Evolutionary conservation across 2,113 vertebrate genomes (phyloP), one percentile per base, ranked within the genome.

Genomic region (Leucosticte australis): DNA sequence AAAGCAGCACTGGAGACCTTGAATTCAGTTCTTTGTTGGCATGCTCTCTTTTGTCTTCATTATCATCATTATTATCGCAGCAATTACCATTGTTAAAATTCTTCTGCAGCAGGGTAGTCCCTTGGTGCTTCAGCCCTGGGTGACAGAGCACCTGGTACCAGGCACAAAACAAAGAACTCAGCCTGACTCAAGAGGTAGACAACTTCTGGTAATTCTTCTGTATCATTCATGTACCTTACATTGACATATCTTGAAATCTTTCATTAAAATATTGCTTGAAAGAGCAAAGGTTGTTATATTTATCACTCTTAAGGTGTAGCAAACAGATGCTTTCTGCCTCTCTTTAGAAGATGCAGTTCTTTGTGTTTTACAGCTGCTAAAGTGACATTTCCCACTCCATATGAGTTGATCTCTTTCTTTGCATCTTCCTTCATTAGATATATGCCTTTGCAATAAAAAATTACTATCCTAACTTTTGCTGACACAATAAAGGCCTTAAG

Each of bases 71-170:
- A 44, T 39, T 47, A 65, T 46, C 0, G 2, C 13, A 78, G 69
- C 83, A 81, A 63, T 33, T 89, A 31, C 44, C 21, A 5, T 33
- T 80, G 68, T 67, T 59, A 42, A 79, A 89, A 47, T 78, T 70
- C 63, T 90, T 69, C 60, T 77, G 55, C 64, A 87, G 53, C 64
- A 57, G 2, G 1, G 27, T 30, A 46, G 41, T 80, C 65, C 46
- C 75, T 92, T 33, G 63, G 53, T 83, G 71, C 79, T 19, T 74
- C 52, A 74, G 80, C 24, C 19, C 73, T 59, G 42, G 28, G 56
- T 81, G 83, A 50, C 6, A 13, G 50, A 93, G 33, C 75, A 90
- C 47, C 79, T 96, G 82, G 82, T 85, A 90, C 82, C 62, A 52
- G 57, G 28, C 60, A 44, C 39, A 26, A 44, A 94, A 87, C 33